Evolutionary conservation across 2,797 vertebrate species (phyloP).

Genomic region (Hafferia zeledoni): DNA sequence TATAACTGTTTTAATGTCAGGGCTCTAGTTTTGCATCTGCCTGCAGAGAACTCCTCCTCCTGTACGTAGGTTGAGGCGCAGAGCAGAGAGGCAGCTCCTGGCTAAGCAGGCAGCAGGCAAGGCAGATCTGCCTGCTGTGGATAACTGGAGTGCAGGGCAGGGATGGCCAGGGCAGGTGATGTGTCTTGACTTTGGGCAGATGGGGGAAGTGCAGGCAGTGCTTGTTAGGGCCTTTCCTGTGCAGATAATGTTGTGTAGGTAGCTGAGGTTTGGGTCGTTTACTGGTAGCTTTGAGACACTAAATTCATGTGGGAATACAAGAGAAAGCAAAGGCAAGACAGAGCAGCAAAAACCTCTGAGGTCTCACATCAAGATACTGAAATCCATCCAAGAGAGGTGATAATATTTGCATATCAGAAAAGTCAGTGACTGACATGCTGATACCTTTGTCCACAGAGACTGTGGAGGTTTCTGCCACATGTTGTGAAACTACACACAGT

Average conservation of each 20-base stretch:
- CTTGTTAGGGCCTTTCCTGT: background rate
- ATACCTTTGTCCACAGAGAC: background rate
- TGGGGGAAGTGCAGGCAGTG: background rate
- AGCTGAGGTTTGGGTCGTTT: background rate
- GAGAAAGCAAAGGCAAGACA: background rate
- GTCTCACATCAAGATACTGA: background rate
- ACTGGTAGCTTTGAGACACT: background rate
- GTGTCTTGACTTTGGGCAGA: background rate
- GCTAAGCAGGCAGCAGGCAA: background rate
- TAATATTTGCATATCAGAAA: background rate
- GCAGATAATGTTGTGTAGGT: background rate
- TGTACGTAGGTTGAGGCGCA: background rate
- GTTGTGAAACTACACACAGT: background rate
- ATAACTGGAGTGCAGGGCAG: background rate
- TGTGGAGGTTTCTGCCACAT: background rate
- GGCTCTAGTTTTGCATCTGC: background rate
- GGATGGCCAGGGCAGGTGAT: fast-evolving
- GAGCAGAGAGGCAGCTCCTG: background rate
- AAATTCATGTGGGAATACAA: background rate
- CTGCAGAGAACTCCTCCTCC: background rate
- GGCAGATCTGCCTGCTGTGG: background rate
- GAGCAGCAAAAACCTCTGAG: background rate
- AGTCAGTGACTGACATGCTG: fast-evolving
- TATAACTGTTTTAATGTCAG: constrained; percentile 18
- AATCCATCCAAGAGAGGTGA: background rate